A percentile compares a stretch with the other conserved stretches of the same genome.
Conservation (phyloP, 2,888 invertebrate species). For the Scaptodrosophila latifasciaeformis region DNA sequence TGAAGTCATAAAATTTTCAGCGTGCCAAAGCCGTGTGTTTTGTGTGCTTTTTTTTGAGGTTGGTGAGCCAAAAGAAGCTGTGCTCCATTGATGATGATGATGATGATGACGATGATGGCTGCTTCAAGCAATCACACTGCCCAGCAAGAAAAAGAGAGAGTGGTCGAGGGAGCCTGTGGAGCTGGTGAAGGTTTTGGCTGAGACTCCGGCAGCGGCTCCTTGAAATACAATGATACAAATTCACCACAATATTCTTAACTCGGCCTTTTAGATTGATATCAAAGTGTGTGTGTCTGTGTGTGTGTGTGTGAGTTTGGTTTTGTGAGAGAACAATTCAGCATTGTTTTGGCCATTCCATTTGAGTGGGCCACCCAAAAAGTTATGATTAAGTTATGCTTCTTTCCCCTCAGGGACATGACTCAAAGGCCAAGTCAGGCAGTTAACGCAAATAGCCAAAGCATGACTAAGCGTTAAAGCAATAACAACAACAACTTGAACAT, state of each 20-base stretch:
- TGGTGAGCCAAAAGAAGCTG: slow-evolving; percentile 9
- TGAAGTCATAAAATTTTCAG: slow-evolving; percentile 69
- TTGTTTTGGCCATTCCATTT: slow-evolving; percentile 53
- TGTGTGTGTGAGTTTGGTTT: slow-evolving; percentile 19
- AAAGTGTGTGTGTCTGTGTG: slow-evolving; percentile 38
- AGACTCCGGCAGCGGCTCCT: slow-evolving; percentile 52
- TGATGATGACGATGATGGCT: slow-evolving; percentile 60
- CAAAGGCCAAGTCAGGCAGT: not conserved
- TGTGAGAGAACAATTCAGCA: slow-evolving; percentile 58
- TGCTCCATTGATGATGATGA: slow-evolving; percentile 64
- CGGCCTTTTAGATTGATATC: slow-evolving; percentile 61
- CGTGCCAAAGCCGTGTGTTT: slow-evolving; percentile 54
- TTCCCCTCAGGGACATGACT: not conserved
- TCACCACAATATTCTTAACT: slow-evolving; percentile 56
- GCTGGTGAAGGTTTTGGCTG: not conserved
- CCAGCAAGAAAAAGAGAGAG: not conserved
- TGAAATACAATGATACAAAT: slow-evolving; percentile 58
- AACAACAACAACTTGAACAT: slow-evolving; percentile 23
- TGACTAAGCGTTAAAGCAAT: slow-evolving; percentile 3
- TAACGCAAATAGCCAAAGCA: slow-evolving; percentile 4
- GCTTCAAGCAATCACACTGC: slow-evolving; percentile 30
- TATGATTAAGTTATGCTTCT: slow-evolving; percentile 67
- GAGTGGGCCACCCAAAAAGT: slow-evolving; percentile 70
- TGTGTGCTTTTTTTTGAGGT: not conserved
- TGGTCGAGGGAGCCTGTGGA: slow-evolving; percentile 3